Base-by-base conservation (phyloP, 2,113 vertebrate genomes). In the Miniopterus natalensis region DNA sequence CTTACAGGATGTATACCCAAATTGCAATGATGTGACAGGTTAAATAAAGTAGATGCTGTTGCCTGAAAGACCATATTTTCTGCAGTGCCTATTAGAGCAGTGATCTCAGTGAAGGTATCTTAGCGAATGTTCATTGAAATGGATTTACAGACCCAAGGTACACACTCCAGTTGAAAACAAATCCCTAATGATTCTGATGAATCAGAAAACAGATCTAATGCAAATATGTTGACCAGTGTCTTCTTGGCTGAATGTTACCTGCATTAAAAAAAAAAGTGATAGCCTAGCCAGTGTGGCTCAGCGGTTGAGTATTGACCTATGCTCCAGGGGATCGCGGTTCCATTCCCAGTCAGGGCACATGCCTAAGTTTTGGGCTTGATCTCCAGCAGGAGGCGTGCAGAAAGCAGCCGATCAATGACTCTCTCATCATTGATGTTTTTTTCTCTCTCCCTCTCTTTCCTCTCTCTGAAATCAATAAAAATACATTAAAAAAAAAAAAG, bases 121-220 rank as follows among this genome's bases (percentile, higher is more conserved):
- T 27, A 91, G 36, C 27, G 42, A 68, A 21, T 66, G 10, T 45
- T 91, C 53, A 47, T 6, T 73, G 40, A 88, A 77, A 51, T 89
- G 47, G 47, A 68, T 70, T 92, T 47, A 42, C 2, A 73, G n/a
- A 79, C 5, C 12, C 27, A 71, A 45, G 45, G 12, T 31, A 63
- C 23, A 74, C 63, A 78, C 36, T 95, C 77, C 47, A 74, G 40
- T 40, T 84, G 73, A 93, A 75, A 94, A 14, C 20, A 87, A 79
- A 88, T 63, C 51, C 14, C 14, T 61, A 27, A 65, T 55, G 21
- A 25, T 25, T 40, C 10, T 49, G 47, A 18, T 42, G 77, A 79
- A 42, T 51, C 70, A 88, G 53, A 75, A 73, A 80, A 73, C 12
- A 94, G 65, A 79, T 40, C 36, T 75, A 86, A 40, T 49, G 9